A percentile compares a stretch with the other conserved stretches of the same genome.
phyloP scores from a whole-genome alignment of 2,797 vertebrate species.

The Octomys mimax region DNA sequence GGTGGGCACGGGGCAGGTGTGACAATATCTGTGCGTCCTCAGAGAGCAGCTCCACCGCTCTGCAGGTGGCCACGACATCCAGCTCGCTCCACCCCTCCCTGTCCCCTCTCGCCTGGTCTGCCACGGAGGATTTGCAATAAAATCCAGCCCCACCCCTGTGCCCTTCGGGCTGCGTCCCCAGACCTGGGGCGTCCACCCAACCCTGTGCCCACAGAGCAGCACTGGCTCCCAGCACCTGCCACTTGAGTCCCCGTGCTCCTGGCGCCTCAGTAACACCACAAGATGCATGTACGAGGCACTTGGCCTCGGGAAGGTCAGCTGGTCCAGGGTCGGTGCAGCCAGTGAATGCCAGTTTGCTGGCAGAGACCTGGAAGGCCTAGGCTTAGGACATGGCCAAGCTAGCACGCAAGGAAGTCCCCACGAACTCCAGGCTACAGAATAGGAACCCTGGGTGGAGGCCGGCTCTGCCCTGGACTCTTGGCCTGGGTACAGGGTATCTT shows the following conservation, averaged over 20 bases:
- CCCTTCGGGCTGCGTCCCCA: background rate
- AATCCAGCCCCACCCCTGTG: background rate
- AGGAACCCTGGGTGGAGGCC: fast-evolving
- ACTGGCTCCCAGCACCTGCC: background rate
- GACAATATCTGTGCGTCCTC: background rate
- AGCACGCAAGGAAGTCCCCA: background rate
- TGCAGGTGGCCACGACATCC: too few relatives aligned
- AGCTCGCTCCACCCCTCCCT: background rate
- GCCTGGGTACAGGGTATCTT: background rate
- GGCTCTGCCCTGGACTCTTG: background rate
- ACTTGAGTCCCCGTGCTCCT: background rate
- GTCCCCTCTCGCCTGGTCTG: background rate
- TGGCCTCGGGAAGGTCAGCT: background rate
- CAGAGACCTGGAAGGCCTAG: background rate
- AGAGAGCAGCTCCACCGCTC: background rate
- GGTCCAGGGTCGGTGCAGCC: too few relatives aligned
- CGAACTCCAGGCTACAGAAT: background rate
- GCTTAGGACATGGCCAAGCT: background rate
- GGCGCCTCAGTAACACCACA: background rate
- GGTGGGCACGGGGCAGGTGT: fast-evolving
- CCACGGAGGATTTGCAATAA: background rate
- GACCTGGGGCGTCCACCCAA: background rate
- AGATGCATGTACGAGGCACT: background rate
- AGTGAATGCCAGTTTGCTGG: too few relatives aligned
- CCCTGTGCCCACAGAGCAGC: background rate